phyloP scores from a whole-genome alignment of 2,113 vertebrate species.

The Dromaius novaehollandiae region DNA sequence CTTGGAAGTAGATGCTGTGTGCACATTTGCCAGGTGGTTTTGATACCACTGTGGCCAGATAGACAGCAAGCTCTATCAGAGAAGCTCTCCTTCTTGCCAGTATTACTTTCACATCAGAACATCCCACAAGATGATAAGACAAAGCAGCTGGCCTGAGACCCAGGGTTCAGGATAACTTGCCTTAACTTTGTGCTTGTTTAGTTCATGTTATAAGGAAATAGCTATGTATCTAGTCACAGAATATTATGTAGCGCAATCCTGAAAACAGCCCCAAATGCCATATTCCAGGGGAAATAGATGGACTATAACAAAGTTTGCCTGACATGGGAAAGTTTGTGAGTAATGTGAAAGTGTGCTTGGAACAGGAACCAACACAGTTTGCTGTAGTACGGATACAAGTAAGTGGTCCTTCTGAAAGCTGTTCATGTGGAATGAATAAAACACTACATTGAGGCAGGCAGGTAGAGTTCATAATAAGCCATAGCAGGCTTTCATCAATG shows the following conservation, averaged over 20 bases:
- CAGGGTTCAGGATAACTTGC: not conserved
- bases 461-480: slow-evolving; percentile 31
- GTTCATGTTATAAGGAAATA: slow-evolving; percentile 16
- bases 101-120: not conserved
- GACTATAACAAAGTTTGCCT: not conserved
- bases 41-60: not conserved
- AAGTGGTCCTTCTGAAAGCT: not conserved
- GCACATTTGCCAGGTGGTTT: not conserved
- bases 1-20: not conserved
- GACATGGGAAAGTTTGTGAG: not conserved
- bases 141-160: not conserved
- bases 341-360: not conserved
- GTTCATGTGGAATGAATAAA: slow-evolving; percentile 40
- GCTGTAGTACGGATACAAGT: not conserved
- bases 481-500: slow-evolving; percentile 10
- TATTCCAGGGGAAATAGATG: not conserved
- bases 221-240: not conserved
- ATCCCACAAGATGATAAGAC: not conserved
- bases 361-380: not conserved
- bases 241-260: not conserved
- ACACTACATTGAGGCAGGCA: not conserved
- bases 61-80: slow-evolving; percentile 5
- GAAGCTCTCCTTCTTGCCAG: not conserved
- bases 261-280: not conserved
- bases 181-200: not conserved